Conservation (phyloP, 23 tunicate genomes). For the Phallusia fumigata region DNA sequence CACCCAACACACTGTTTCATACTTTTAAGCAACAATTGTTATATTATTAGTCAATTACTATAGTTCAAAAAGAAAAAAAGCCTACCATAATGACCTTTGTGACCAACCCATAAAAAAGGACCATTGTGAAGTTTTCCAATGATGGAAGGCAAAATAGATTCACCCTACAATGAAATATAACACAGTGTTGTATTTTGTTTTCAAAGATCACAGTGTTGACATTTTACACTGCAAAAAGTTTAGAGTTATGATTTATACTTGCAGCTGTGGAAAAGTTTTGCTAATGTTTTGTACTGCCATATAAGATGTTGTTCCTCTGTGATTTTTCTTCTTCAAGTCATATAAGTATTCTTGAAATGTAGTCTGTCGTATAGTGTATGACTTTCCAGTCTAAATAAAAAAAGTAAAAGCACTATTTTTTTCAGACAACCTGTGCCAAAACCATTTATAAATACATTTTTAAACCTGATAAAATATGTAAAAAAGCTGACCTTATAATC, state of each 20-base stretch:
- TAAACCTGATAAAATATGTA: no score
- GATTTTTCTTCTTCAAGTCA: constrained; percentile 49
- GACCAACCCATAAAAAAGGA: constrained; percentile 93
- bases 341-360: constrained; percentile 68
- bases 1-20: no score
- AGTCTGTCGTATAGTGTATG: constrained; percentile 71
- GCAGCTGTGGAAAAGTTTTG: constrained; percentile 80
- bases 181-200: background rate
- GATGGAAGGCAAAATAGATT: constrained; percentile 53
- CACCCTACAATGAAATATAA: constrained; percentile 28
- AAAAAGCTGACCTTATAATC: constrained; percentile 65
- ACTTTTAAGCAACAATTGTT: no score
- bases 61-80: no score
- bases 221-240: no score
- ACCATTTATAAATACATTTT: no score
- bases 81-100: constrained; percentile 84
- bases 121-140: constrained; percentile 88
- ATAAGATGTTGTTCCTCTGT: constrained; percentile 58
- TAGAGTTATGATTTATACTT: background rate
- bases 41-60: no score
- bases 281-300: constrained; percentile 95
- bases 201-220: no score
- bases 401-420: background rate
- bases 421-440: no score
- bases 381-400: constrained; percentile 52